Base-by-base conservation (phyloP, 2,888 invertebrate species). In the Operophtera brumata region DNA sequence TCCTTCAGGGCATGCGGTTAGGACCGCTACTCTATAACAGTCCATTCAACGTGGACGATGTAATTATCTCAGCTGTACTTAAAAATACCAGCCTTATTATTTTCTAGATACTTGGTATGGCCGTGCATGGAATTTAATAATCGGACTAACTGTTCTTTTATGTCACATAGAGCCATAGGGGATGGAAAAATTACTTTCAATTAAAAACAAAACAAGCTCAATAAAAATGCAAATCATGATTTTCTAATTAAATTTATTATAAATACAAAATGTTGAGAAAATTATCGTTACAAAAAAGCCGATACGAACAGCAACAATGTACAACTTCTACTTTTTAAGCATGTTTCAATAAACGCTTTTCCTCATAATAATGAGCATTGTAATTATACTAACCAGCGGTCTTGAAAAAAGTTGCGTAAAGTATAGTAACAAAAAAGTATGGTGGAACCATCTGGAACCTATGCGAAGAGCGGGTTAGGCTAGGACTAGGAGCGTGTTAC, bases 401-500 rank as follows among this genome's bases (percentile, higher is more conserved):
- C 65, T 67, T 65, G 70, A 73, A 78, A 80, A 79, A 80, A 75
- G 70, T 64, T 62, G 66, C 67, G 57, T 59, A 59, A n/a, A 54
- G 48, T 60, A 62, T 59, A 46, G 66, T 69, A 77, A n/a, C 20
- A 20, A 20, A 77, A 75, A 81, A 78, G 67, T 60, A 60, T 64
- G 69, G 68, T 69, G 75, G 71, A 75, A 73, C 72, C 68, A 20
- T 20, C 2, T 20, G 20, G 20, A 20, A 20, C 2, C 20, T 20
- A 20, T 71, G 78, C 65, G 73, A 78, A 72, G 73, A 73, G 75
- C 67, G 70, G 80, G 80, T 77, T 86, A 85, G 83, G n/a, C n/a
- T 83, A 79, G 75, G n/a, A n/a, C 75, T 78, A 67, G 72, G 65
- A 78, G 71, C 78, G 80, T 80, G 84, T 84, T 81, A 80, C 84